These are phyloP conservation scores for Oncorhynchus clarkii DNA, from an alignment of 2,113 vertebrate genomes.

Conservation along the genomic window DNA sequence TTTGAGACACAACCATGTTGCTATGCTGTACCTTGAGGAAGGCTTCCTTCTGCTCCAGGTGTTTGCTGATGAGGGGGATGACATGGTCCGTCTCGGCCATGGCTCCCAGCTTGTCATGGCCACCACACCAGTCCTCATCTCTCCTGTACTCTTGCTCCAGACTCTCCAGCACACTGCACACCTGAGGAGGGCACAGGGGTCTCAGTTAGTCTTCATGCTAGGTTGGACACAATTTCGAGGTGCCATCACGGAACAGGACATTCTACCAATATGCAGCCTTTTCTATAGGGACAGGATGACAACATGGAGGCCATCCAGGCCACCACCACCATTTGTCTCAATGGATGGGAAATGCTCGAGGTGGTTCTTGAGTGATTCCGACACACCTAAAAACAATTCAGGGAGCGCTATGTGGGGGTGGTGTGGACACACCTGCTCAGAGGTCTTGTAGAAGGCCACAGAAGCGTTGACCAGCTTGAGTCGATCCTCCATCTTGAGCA, in stretches of 20 bases:
- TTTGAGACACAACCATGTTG: too few species aligned
- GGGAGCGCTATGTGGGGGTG: neutral
- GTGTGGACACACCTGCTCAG: constrained; percentile 88
- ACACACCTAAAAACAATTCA: neutral
- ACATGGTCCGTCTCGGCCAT: constrained; percentile 88
- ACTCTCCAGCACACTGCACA: constrained; percentile 95
- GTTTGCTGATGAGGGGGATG: constrained; percentile 95
- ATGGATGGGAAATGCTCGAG: too few species aligned
- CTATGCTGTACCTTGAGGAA: constrained; percentile 77
- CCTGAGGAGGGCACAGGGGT: constrained; percentile 63
- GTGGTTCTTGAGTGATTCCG: neutral
- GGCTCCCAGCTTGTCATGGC: constrained; percentile 89
- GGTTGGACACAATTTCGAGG: too few species aligned
- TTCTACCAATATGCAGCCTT: too few species aligned
- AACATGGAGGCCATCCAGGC: too few species aligned
- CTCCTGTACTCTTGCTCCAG: constrained; percentile 95
- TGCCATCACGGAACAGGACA: too few species aligned
- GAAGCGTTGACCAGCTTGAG: constrained; percentile 97
- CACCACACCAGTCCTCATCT: constrained; percentile 97
- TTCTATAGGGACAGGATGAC: too few species aligned
- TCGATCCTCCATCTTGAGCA: constrained; percentile 98
- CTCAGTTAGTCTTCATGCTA: too few species aligned
- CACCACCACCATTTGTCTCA: too few species aligned
- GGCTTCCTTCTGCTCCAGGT: constrained; percentile 97
- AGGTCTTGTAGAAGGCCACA: constrained; percentile 98